Evolutionary conservation across 2,888 invertebrate species (phyloP).

Genomic region (Phyllotreta cruciferae): DNA sequence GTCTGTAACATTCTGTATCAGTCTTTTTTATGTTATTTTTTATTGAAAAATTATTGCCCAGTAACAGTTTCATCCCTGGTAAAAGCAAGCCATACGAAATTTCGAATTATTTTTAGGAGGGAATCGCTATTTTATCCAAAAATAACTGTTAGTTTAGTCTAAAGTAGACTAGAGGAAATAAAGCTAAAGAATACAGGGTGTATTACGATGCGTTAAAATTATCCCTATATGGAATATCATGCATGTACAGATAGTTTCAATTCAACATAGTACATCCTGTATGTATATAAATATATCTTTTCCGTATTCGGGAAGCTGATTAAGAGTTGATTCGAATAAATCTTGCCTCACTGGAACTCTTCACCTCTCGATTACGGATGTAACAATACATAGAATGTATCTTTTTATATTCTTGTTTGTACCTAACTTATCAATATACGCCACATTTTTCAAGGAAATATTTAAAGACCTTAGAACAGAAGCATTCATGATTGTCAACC

Average conservation of each 20-base stretch:
- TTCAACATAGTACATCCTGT: no score
- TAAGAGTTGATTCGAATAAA: no score
- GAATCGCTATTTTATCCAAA: background rate
- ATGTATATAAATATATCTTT: no score
- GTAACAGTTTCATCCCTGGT: constrained; percentile 9
- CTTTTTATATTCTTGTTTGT: background rate
- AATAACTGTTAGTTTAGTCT: constrained; percentile 5
- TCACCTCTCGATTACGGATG: no score
- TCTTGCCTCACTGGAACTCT: no score
- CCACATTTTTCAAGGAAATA: background rate
- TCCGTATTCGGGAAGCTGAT: no score
- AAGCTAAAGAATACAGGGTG: constrained; percentile 3
- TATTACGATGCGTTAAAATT: no score
- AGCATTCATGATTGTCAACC: constrained; percentile 12
- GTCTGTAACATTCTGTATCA: no score
- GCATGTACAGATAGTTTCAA: background rate
- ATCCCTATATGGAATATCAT: no score
- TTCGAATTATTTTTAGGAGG: constrained; percentile 2
- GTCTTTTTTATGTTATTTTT: no score
- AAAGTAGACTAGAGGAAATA: constrained; percentile 14
- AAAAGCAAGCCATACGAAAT: constrained; percentile 3
- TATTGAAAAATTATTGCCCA: constrained; percentile 1
- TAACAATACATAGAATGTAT: no score
- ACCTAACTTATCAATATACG: background rate
- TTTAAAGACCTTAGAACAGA: constrained; percentile 7